A percentile compares a stretch with the other conserved stretches of the same genome.
phyloP scores from a whole-genome alignment of 2,797 vertebrate species.

The Sebastes iracundus region DNA sequence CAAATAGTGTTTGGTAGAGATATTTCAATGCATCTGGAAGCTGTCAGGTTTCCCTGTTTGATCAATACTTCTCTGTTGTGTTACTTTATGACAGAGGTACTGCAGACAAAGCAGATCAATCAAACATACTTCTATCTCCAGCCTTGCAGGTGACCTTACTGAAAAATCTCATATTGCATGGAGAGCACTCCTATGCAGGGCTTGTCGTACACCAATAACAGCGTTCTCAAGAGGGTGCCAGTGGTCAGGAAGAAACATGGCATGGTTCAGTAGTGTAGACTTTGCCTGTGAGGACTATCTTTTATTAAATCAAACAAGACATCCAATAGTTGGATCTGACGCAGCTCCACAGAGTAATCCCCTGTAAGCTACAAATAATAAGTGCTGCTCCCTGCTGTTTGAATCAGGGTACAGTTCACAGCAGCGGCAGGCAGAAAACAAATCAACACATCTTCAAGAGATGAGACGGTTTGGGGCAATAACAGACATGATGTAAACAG shows the following conservation, averaged over 20 bases:
- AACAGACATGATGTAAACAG: neutral
- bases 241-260: conserved; percentile 11
- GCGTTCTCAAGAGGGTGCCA: conserved; percentile 3
- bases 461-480: neutral
- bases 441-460: conserved; percentile 19
- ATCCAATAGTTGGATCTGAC: conserved; percentile 15
- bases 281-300: conserved; percentile 22
- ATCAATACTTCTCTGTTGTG: conserved; percentile 12
- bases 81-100: neutral
- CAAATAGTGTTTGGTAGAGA: neutral
- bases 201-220: conserved; percentile 14
- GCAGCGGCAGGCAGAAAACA: conserved; percentile 23
- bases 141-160: neutral
- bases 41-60: neutral
- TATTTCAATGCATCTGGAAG: neutral
- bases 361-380: conserved; percentile 53
- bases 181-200: neutral
- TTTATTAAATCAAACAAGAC: conserved; percentile 64
- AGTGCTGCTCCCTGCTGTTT: conserved; percentile 28
- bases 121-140: conserved; percentile 3
- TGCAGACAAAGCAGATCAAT: conserved; percentile 33
- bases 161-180: neutral
- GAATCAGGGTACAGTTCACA: conserved; percentile 2
- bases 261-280: neutral
- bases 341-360: conserved; percentile 20